Evolutionary conservation across 2,888 invertebrate species (phyloP), one percentile per base, ranked within the genome.

Genomic region (Pilophorus perplexus): DNA sequence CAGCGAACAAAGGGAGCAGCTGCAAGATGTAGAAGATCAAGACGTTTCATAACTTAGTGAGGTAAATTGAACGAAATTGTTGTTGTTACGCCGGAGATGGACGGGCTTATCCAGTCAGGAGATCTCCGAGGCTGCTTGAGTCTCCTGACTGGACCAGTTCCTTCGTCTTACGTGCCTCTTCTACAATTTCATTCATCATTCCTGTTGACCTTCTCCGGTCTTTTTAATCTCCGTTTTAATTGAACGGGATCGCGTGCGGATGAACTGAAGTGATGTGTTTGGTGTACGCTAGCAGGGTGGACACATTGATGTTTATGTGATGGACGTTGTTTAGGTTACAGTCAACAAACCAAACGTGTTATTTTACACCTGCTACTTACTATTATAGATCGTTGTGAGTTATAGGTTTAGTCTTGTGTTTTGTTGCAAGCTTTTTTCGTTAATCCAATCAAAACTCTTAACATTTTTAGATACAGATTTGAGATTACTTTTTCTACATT

Each of bases 11-110:
- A 93, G 92, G 81, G 91, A 90, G 80, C 88, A 88, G 80, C 85
- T 91, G 79, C 91, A 92, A 80, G 94, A 94, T 80, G 90, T 88
- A 77, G 93, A 94, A 80, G 93, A 93, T 80, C 93, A 93, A 82
- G 93, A 93, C 82, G 92, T 92, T 81, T 93, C 93, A 89, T 93
- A 93, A 93, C 71, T 71, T 67, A 18, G 60, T 67, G 67, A 60
- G 48, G 33, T 23, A 16, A 52, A 28, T 52, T 28, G 28, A 25
- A 38, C 16, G 20, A 22, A 23, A 40, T n/a, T n/a, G n/a, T n/a
- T n/a, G n/a, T n/a, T n/a, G n/a, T n/a, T n/a, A n/a, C n/a, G n/a
- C n/a, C n/a, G n/a, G n/a, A n/a, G n/a, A n/a, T n/a, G n/a, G n/a
- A n/a, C n/a, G n/a, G n/a, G n/a, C n/a, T n/a, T n/a, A n/a, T n/a